Conservation (phyloP, 2,113 vertebrate species). For the Penelope pileata region DNA sequence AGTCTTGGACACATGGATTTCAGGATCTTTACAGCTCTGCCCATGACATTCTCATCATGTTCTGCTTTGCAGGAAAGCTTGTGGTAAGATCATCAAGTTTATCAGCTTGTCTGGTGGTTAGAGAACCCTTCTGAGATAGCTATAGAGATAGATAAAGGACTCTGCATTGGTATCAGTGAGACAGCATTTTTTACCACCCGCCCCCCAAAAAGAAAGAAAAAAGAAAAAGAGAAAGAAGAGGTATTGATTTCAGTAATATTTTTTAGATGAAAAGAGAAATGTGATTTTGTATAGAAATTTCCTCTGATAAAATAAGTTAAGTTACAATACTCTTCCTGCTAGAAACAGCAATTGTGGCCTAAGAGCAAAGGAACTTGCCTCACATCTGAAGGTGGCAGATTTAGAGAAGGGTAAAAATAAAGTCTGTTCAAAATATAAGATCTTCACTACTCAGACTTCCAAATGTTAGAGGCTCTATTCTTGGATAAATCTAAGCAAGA, state of each 20-base stretch:
- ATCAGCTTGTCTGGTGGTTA: background rate
- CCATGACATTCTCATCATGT: background rate
- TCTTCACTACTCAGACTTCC: background rate
- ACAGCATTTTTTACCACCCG: accelerated
- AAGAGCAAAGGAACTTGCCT: background rate
- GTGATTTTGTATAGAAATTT: background rate
- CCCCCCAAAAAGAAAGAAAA: background rate
- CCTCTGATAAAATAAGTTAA: background rate
- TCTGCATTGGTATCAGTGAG: background rate
- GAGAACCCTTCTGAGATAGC: background rate
- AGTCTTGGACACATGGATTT: background rate
- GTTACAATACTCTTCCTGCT: background rate
- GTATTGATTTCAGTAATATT: background rate
- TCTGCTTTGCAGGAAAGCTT: background rate
- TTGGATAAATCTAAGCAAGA: background rate
- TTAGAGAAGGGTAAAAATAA: background rate
- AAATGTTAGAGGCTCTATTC: background rate
- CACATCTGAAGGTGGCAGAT: background rate
- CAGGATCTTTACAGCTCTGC: background rate
- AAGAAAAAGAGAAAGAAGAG: too few relatives aligned
- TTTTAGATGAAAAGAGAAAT: background rate
- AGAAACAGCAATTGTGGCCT: background rate
- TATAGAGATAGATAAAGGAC: background rate
- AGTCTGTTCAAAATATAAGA: background rate
- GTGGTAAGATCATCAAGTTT: background rate